Evolutionary conservation across 2,113 vertebrate species (phyloP), one percentile per base, ranked within the genome.

Genomic region (Ia io): DNA sequence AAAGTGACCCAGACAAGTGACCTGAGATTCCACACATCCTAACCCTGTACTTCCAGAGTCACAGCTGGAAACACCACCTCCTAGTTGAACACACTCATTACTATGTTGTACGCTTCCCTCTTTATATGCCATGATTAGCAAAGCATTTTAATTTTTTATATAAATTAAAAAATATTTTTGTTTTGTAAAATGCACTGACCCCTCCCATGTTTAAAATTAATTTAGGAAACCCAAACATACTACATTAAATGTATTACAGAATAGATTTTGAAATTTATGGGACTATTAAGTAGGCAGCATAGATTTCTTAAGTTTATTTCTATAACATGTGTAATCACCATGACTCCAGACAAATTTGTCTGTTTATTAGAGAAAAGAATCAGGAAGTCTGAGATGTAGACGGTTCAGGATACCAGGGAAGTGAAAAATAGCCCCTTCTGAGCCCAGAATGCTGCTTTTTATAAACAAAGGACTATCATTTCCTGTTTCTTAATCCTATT

Each of bases 301-400:
- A 74, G n/a, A 73, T 82, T 70, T 93, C 84, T 90, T 69, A 84
- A 56, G 73, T 65, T 84, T 88, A 49, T 94, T 93, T 96, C 77
- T 77, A 73, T 84, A 87, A 49, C 74, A n/a, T 0, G 0, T 49
- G 67, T 90, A 77, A 92, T 94, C 37, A 77, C 80, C 37, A 16
- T 83, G 92, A 90, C 69, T 93, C 67, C 16, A 74, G 87, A 71
- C 74, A 92, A 30, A 67, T n/a, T 73, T 17, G 1, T 88, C 47
- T 93, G 76, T 91, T 97, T 79, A 92, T 82, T 90, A 80, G 56
- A 95, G 71, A 30, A 82, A 80, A 53, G 70, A 82, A 95, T 87
- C 84, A 93, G 93, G 90, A 96, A 95, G 92, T 97, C 77, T 96
- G 92, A 85, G 84, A 63, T 59, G 20, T 1, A 74, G 71, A 77